phyloP scores from a whole-genome alignment of 2,797 vertebrate genomes.

The Pseudochirops cupreus region DNA sequence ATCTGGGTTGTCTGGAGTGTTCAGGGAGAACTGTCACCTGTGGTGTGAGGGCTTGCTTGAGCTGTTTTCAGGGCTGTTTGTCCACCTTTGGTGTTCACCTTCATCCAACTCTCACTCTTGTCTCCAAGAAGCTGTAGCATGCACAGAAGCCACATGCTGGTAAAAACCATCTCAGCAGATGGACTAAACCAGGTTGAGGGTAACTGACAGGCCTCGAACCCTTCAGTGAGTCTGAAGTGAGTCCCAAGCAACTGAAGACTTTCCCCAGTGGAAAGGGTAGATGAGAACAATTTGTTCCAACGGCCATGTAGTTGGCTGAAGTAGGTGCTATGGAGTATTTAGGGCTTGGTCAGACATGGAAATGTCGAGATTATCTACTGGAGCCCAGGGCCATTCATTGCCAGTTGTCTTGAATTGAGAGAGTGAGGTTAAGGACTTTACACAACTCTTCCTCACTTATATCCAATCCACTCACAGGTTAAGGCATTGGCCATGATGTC shows the following conservation, averaged over 20 bases:
- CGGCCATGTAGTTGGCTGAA: not conserved
- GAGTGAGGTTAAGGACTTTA: not conserved
- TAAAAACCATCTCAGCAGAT: not conserved
- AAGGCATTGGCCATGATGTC: not conserved
- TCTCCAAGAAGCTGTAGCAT: not conserved
- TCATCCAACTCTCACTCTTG: not conserved
- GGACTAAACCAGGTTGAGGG: not conserved
- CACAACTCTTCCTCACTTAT: not conserved
- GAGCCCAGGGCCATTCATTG: not conserved
- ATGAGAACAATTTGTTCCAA: not conserved
- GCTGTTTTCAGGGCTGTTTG: not conserved
- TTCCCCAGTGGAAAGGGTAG: not conserved
- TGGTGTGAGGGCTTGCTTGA: not conserved
- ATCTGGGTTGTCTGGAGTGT: not conserved
- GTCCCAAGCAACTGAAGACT: not conserved
- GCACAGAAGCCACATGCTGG: not conserved
- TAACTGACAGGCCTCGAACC: not conserved
- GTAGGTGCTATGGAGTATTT: no score
- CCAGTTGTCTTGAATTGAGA: not conserved
- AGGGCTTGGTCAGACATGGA: not conserved
- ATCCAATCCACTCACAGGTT: not conserved
- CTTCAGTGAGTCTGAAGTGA: not conserved
- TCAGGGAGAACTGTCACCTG: not conserved
- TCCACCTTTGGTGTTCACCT: not conserved
- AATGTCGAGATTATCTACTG: not conserved